Evolutionary conservation across 2,888 invertebrate species (phyloP), one percentile per base, ranked within the genome.

Genomic region (Drosophila algonquin): DNA sequence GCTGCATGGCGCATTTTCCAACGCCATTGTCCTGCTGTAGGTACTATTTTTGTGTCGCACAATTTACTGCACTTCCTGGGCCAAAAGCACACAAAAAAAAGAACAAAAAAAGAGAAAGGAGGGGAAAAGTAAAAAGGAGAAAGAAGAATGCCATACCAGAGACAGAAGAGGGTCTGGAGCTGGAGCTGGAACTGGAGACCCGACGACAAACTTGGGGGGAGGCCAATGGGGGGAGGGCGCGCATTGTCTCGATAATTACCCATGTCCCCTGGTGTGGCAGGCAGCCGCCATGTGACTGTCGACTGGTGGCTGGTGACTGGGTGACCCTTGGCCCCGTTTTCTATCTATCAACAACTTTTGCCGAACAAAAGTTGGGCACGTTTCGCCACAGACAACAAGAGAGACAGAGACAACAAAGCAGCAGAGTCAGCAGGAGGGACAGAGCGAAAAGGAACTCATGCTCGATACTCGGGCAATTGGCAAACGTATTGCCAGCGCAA

Each of bases 201-300:
- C 21, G 10, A 30, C 2, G 40, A 16, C 8, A 35, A 18, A 21
- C n/a, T 40, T 30, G 30, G 35, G 35, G 32, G 14, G 5, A 21
- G 53, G 56, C 10, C 30, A 44, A 24, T 24, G 32, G 24, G 65
- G 18, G 18, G 18, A 21, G 21, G 50, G 65, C 75, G 75, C 69
- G 77, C 79, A 82, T 87, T 84, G 87, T 84, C 83, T 82, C 82
- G 77, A 85, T 87, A 87, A 85, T 85, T 85, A 85, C 84, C 84
- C 83, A 82, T 83, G 84, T 83, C 87, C 77, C 85, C 68, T 71
- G 73, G 70, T 61, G 73, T 73, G 64, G 56, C 68, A 54, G 40
- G 14, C 62, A 64, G 57, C 68, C 71, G 57, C 68, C 71, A 79
- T 77, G 56, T 77, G 73, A 63, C 69, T 24, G 24, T 5, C 24